Conservation (phyloP, 1,140 invertebrate genomes). For the Panagrolaimus sp. region DNA sequence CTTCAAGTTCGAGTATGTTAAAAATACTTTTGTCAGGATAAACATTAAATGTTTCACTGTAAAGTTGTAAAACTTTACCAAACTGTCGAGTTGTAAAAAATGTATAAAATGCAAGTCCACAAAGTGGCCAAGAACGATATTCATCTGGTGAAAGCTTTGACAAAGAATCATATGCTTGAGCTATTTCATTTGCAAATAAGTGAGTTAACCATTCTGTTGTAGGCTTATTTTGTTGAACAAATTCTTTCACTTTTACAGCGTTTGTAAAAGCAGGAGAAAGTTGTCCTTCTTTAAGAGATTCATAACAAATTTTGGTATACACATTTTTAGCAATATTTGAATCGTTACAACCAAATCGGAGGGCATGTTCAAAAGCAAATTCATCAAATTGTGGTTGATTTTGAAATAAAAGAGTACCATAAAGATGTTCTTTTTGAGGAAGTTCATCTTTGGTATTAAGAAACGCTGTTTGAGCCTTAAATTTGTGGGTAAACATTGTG, state of each 20-base stretch:
- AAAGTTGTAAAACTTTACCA: neutral
- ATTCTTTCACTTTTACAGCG: neutral
- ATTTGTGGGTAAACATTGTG: no score
- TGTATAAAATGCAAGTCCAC: neutral
- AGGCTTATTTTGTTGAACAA: neutral
- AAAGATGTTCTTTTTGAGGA: neutral
- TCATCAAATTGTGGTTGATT: neutral
- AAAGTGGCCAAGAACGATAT: neutral
- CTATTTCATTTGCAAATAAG: neutral
- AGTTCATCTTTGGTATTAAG: conserved; percentile 1
- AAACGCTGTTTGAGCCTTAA: neutral
- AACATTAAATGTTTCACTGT: neutral
- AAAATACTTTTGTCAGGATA: neutral
- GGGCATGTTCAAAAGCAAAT: neutral
- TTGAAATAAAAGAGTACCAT: neutral
- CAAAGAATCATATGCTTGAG: neutral
- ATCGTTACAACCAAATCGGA: neutral
- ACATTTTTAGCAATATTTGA: neutral
- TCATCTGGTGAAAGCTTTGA: neutral
- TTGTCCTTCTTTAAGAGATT: neutral
- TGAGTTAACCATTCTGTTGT: conserved; percentile 1
- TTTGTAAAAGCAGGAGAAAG: neutral
- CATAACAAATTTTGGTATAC: neutral
- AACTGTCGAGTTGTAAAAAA: neutral
- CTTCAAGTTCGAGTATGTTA: neutral